Percentiles rank a stretch among this genome's conserved stretches.
Conservation (phyloP, 2,113 vertebrate species). For the Pogonocichla stellata region DNA sequence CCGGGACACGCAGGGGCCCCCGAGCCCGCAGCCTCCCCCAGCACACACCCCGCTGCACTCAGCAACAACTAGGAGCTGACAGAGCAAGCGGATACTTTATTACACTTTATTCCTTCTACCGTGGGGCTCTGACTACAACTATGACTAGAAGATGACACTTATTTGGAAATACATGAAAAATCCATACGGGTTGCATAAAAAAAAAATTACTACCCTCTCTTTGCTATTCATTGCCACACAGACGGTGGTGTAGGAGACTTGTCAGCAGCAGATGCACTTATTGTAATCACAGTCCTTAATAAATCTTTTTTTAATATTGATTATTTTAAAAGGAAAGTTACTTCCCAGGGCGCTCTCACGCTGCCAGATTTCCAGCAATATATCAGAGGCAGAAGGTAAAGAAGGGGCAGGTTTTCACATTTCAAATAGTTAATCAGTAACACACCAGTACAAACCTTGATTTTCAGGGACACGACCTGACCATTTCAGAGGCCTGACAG, state of each 20-base stretch:
- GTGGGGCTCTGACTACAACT: conserved; percentile 24
- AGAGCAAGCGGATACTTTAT: not conserved
- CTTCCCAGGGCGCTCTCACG: conserved; percentile 44
- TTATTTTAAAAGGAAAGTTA: conserved; percentile 57
- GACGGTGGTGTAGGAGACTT: conserved; percentile 66
- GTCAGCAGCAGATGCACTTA: conserved; percentile 69
- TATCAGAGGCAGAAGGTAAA: conserved; percentile 25
- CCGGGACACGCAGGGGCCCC: not conserved
- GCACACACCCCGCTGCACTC: not conserved
- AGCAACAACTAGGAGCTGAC: not conserved
- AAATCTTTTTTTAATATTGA: conserved; percentile 64
- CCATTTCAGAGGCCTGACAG: not conserved
- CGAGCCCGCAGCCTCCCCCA: not conserved
- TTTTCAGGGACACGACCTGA: not conserved
- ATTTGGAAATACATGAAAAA: conserved; percentile 63
- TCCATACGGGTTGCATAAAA: conserved; percentile 46
- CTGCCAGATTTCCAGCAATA: conserved; percentile 45
- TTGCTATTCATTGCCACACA: conserved; percentile 54
- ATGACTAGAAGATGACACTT: conserved; percentile 46
- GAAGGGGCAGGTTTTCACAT: not conserved
- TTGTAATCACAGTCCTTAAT: conserved; percentile 68
- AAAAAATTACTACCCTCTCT: conserved; percentile 47
- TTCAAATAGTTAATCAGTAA: not conserved
- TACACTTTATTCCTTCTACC: not conserved
- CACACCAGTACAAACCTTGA: not conserved